Evolutionary conservation across 2,888 invertebrate species (phyloP).

Genomic region (Syritta pipiens): DNA sequence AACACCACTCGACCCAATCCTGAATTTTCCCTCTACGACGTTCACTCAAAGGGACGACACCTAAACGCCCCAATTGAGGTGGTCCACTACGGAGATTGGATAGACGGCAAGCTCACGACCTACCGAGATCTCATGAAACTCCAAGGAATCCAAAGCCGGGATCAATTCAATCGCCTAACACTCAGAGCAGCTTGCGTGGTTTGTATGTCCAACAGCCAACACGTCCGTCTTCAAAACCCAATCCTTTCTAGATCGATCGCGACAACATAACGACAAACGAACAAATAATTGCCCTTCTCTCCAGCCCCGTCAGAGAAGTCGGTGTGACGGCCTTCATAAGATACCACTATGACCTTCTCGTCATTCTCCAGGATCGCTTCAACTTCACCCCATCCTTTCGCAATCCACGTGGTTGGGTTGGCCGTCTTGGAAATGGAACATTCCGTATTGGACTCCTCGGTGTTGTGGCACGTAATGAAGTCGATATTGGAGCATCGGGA

Average conservation of each 20-base stretch:
- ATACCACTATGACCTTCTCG: constrained; percentile 74
- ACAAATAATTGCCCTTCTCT: constrained; percentile 73
- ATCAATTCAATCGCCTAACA: constrained; percentile 73
- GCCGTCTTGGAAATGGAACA: constrained; percentile 74
- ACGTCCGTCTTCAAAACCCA: neutral
- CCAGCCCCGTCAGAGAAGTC: constrained; percentile 71
- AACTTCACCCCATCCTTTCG: constrained; percentile 77
- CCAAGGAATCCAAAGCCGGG: constrained; percentile 72
- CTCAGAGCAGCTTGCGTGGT: constrained; percentile 76
- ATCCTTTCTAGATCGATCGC: constrained; percentile 73
- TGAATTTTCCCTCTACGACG: constrained; percentile 72
- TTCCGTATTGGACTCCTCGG: constrained; percentile 77
- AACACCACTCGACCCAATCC: constrained; percentile 59
- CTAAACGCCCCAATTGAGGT: constrained; percentile 72
- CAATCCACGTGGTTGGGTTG: constrained; percentile 77
- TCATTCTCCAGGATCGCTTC: constrained; percentile 73
- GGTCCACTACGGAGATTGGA: constrained; percentile 68
- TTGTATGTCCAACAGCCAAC: constrained; percentile 64
- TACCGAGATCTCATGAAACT: constrained; percentile 70
- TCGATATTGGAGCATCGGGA: constrained; percentile 76
- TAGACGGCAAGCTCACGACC: constrained; percentile 46
- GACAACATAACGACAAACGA: constrained; percentile 74
- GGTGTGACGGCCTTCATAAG: constrained; percentile 76
- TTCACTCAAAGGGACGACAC: constrained; percentile 76
- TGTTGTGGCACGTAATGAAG: constrained; percentile 76